Conservation (phyloP, 2,888 invertebrate species). For the Deilephila porcellus region DNA sequence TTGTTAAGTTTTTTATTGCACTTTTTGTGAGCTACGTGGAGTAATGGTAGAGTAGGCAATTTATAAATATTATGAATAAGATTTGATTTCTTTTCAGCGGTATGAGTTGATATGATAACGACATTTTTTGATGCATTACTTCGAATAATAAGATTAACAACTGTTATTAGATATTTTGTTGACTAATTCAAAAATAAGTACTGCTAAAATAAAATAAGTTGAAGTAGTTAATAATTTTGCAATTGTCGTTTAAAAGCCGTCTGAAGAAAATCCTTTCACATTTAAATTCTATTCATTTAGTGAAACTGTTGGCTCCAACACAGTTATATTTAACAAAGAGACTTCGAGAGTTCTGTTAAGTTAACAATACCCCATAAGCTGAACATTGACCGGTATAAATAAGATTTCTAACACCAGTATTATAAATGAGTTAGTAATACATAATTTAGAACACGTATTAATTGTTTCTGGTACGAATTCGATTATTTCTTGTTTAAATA, state of each 20-base stretch:
- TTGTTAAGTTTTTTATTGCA: too few relatives aligned
- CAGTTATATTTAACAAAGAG: conserved; percentile 7
- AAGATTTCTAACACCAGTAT: background rate
- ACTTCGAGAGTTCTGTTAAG: conserved; percentile 2
- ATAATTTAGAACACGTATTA: background rate
- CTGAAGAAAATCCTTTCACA: conserved; percentile 33
- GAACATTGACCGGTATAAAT: conserved; percentile 15
- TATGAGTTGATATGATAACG: too few relatives aligned
- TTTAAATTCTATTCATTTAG: conserved; percentile 40
- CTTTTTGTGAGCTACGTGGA: too few relatives aligned
- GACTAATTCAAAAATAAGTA: too few relatives aligned
- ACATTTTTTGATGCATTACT: too few relatives aligned
- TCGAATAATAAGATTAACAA: too few relatives aligned
- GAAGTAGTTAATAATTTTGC: too few relatives aligned
- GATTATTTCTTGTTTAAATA: background rate
- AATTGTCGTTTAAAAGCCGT: background rate
- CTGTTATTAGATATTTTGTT: too few relatives aligned
- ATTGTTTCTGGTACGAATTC: background rate
- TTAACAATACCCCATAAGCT: conserved; percentile 29
- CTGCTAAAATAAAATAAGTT: too few relatives aligned
- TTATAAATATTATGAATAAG: too few relatives aligned
- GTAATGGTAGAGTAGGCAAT: too few relatives aligned
- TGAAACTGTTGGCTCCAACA: conserved; percentile 37
- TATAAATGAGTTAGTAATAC: background rate
- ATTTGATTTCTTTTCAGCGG: too few relatives aligned